A percentile compares a stretch with the other conserved stretches of the same genome.
Evolutionary conservation across 92 coral and sea anemone genomes (phyloP).

Genomic region (Isaurus tuberculatus): DNA sequence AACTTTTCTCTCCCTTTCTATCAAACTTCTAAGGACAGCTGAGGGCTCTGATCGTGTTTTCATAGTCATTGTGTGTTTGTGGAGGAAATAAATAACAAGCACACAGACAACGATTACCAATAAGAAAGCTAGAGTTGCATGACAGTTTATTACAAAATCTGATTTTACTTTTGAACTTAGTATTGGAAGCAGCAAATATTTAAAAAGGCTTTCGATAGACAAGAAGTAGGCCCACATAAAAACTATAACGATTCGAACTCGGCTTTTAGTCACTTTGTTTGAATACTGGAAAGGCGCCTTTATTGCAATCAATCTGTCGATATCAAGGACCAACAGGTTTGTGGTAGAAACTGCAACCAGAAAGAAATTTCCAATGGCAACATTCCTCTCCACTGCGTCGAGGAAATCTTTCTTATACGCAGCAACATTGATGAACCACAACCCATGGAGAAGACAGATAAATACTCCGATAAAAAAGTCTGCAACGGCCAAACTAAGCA

Average conservation of each 20-base stretch:
- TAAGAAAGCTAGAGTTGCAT: background rate
- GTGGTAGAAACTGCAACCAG: background rate
- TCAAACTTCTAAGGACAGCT: background rate
- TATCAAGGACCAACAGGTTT: background rate
- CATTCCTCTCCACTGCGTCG: background rate
- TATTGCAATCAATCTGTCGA: background rate
- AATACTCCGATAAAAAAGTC: background rate
- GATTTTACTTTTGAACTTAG: background rate
- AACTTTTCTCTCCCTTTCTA: conserved; percentile 27
- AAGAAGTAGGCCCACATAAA: background rate
- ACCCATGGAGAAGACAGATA: background rate
- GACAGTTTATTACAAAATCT: background rate
- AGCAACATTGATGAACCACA: background rate
- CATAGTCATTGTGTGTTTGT: background rate
- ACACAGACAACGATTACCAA: background rate
- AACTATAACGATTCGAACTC: background rate
- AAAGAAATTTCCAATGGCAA: background rate
- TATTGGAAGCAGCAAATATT: background rate
- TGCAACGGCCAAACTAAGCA: conserved; percentile 12
- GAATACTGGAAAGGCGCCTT: background rate
- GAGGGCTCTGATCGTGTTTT: background rate
- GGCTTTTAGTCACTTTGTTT: background rate
- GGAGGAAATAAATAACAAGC: background rate
- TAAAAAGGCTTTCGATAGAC: background rate
- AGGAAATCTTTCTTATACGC: background rate